phyloP scores from a whole-genome alignment of 2,888 invertebrate genomes.

The Gasteruption jaculator region DNA sequence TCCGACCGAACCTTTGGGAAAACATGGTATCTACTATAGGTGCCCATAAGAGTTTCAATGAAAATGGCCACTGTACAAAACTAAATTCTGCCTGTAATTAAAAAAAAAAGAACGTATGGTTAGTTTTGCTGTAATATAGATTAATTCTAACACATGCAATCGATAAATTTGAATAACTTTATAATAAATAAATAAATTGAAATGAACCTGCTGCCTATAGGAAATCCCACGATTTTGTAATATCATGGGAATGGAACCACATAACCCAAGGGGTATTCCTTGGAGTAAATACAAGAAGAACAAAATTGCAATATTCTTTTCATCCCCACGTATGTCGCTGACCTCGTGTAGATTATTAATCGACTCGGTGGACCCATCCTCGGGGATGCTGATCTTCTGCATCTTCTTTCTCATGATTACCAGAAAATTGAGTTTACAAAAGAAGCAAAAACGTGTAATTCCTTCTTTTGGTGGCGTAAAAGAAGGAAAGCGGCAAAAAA shows the following conservation, averaged over 20 bases:
- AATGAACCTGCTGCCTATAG: constrained; percentile 81
- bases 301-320: constrained; percentile 77
- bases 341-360: constrained; percentile 29
- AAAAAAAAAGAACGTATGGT: too few relatives aligned
- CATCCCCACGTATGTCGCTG: constrained; percentile 61
- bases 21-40: constrained; percentile 95
- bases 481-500: too few relatives aligned
- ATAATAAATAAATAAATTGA: constrained; percentile 1
- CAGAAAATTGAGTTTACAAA: too few relatives aligned
- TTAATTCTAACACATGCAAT: background rate
- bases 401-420: constrained; percentile 24
- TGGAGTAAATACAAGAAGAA: constrained; percentile 91
- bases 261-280: constrained; percentile 92
- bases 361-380: constrained; percentile 20
- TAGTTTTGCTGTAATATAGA: constrained; percentile 1
- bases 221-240: constrained; percentile 88
- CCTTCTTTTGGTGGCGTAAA: too few relatives aligned
- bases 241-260: constrained; percentile 92
- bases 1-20: constrained; percentile 76
- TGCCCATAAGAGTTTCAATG: constrained; percentile 94
- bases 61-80: constrained; percentile 90
- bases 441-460: too few relatives aligned
- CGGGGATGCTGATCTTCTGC: constrained; percentile 12
- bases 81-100: constrained; percentile 79
- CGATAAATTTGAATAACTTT: background rate